Evolutionary conservation across 2,888 invertebrate species (phyloP), one percentile per base, ranked within the genome.

Genomic region (Polyploca ridens): DNA sequence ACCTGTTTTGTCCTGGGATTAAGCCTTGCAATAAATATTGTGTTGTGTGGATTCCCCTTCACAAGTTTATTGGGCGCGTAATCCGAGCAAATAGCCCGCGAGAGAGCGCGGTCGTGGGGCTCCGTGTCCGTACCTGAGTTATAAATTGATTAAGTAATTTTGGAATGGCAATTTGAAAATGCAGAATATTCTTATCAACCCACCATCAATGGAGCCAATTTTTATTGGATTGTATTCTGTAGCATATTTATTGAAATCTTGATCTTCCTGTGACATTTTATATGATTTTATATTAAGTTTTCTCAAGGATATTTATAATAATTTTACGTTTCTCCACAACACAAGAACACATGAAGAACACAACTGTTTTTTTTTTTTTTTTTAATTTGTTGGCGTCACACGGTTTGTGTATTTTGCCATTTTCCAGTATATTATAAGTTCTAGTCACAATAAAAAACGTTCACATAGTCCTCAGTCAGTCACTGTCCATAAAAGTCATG

Each of bases 121-220:
- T 95, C 96, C 0, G 94, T 95, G 81, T 98, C 98, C 0, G 97
- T 98, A 8, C 94, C 95, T 94, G 64, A 49, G 16, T 49, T 13
- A 46, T 49, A 38, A 38, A 14, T 54, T 14, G 44, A 16, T 27
- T 19, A 49, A 63, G 54, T 35, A 58, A 62, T 27, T 27, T 27
- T 27, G 27, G 27, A 27, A 27, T 27, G 2, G 27, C 27, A 2
- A 27, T 2, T 57, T 57, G 35, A 57, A 59, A 46, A 58, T 41
- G 41, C 6, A 46, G 7, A 46, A 46, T 10, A 44, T 13, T 4
- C 16, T 61, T 11, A 11, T 35, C 62, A 49, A 76, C 82, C 76
- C 75, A 78, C 98, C 97, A 90, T 98, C 98, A 62, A 98, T 98
- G 65, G 98, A 98, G 8, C 97, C 98, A 66, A 97, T 96, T 91